A percentile compares a stretch with the other conserved stretches of the same genome.
phyloP scores from a whole-genome alignment of 2,797 vertebrate genomes.

The Pipistrellus nathusii region DNA sequence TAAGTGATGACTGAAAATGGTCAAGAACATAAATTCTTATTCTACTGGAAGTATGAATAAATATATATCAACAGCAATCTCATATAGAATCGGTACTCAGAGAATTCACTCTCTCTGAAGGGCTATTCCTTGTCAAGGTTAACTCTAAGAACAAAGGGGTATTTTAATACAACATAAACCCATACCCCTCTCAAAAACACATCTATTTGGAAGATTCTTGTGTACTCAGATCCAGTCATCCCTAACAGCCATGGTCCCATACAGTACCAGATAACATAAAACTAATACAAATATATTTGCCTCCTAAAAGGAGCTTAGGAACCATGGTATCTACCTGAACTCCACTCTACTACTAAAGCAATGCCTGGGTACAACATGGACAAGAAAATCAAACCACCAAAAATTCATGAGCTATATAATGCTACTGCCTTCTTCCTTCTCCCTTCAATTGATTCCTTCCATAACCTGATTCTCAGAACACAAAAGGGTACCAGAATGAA shows the following conservation, averaged over 20 bases:
- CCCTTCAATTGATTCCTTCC: not conserved
- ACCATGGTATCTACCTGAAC: not conserved
- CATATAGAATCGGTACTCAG: not conserved
- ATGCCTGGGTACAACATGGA: not conserved
- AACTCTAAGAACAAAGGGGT: slow-evolving; percentile 10
- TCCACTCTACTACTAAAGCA: not conserved
- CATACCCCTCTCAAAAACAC: not conserved
- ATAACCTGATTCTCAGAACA: not conserved
- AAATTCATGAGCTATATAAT: not conserved
- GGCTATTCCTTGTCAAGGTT: not conserved
- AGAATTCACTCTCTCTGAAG: not conserved
- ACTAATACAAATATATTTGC: not conserved
- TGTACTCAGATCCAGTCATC: not conserved
- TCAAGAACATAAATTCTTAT: slow-evolving; percentile 13
- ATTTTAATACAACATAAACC: not conserved
- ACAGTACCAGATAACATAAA: not conserved
- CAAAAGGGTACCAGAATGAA: not conserved
- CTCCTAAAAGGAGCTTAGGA: not conserved
- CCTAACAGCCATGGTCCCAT: not conserved
- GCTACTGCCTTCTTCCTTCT: not conserved
- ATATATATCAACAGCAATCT: not conserved
- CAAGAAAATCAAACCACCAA: slow-evolving; percentile 1
- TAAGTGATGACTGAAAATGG: slow-evolving; percentile 39
- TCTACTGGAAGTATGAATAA: slow-evolving; percentile 14
- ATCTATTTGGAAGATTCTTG: not conserved